A percentile compares a stretch with the other conserved stretches of the same genome.
Conservation (phyloP, 2,888 invertebrate species). For the Pseudanteris insignis region DNA sequence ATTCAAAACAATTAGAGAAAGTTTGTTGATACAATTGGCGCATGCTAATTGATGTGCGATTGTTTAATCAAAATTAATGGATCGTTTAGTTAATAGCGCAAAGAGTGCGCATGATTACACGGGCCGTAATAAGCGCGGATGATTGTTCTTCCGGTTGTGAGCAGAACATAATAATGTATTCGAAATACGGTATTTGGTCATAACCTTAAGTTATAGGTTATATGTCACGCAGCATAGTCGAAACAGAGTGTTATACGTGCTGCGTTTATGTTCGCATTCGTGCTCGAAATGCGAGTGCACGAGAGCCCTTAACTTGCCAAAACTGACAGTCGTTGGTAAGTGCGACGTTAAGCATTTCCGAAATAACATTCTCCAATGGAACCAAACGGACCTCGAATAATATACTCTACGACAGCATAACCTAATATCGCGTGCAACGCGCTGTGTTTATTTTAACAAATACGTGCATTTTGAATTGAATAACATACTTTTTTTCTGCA, state of each 20-base stretch:
- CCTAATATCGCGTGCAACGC: not conserved
- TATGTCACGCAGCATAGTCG: constrained; percentile 31
- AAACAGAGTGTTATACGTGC: constrained; percentile 44
- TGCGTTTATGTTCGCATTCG: constrained; percentile 5
- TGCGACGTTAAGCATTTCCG: constrained; percentile 7
- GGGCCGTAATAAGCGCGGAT: constrained; percentile 22
- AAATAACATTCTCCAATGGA: constrained; percentile 6
- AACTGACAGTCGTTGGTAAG: constrained; percentile 15
- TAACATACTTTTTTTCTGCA: too few relatives aligned
- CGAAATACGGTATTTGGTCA: constrained; percentile 29
- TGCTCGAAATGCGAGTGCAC: constrained; percentile 17
- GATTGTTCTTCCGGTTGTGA: constrained; percentile 25
- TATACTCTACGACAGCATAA: not conserved
- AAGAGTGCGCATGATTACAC: constrained; percentile 23
- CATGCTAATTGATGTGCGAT: constrained; percentile 14
- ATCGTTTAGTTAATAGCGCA: constrained; percentile 17
- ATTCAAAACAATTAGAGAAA: too few relatives aligned
- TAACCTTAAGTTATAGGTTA: constrained; percentile 37
- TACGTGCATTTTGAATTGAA: too few relatives aligned
- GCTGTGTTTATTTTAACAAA: too few relatives aligned
- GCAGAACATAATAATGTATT: constrained; percentile 28
- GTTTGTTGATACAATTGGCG: too few relatives aligned
- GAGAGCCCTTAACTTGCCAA: constrained; percentile 24
- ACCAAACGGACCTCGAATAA: constrained; percentile 1
- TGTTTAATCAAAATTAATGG: constrained; percentile 13